Percentiles rank a stretch among this genome's conserved stretches.
These are phyloP conservation scores for Entomobrya multifasciata DNA, from an alignment of 2,888 invertebrate species.

Conservation along the genomic window DNA sequence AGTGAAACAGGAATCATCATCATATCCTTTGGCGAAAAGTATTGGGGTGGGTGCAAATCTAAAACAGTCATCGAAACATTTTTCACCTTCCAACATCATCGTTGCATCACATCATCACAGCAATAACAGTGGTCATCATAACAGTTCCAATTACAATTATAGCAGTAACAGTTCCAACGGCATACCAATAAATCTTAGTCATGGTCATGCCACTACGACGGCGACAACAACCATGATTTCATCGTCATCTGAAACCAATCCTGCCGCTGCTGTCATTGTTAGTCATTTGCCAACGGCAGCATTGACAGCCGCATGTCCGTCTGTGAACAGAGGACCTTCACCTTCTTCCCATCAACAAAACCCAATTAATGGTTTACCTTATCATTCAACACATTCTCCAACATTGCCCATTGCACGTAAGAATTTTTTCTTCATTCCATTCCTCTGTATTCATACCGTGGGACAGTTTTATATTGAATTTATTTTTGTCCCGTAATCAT, in stretches of 20 bases:
- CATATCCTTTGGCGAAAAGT: constrained; percentile 48
- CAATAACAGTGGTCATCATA: constrained; percentile 21
- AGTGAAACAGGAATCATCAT: constrained; percentile 60
- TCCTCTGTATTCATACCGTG: constrained; percentile 16
- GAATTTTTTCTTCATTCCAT: constrained; percentile 18
- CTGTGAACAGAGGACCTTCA: constrained; percentile 58
- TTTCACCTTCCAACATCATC: constrained; percentile 63
- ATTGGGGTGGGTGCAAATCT: constrained; percentile 52
- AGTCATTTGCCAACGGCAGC: constrained; percentile 55
- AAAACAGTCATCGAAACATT: constrained; percentile 38
- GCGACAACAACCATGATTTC: constrained; percentile 2
- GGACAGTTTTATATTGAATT: constrained; percentile 50
- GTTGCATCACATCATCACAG: constrained; percentile 23
- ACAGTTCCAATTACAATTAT: neutral
- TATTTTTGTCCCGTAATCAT: constrained; percentile 44
- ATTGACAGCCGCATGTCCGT: constrained; percentile 56
- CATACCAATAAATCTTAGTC: constrained; percentile 66
- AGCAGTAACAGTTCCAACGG: constrained; percentile 18
- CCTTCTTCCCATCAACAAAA: constrained; percentile 51
- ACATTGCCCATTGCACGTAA: constrained; percentile 64
- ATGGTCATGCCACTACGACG: constrained; percentile 14
- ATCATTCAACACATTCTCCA: constrained; percentile 67
- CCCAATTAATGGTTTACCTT: constrained; percentile 59
- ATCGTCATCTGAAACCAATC: neutral
- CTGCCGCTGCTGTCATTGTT: neutral